Percentiles rank a stretch among this genome's conserved stretches.
phyloP scores from a whole-genome alignment of 2,797 vertebrate genomes.

The Gymnodraco acuticeps region DNA sequence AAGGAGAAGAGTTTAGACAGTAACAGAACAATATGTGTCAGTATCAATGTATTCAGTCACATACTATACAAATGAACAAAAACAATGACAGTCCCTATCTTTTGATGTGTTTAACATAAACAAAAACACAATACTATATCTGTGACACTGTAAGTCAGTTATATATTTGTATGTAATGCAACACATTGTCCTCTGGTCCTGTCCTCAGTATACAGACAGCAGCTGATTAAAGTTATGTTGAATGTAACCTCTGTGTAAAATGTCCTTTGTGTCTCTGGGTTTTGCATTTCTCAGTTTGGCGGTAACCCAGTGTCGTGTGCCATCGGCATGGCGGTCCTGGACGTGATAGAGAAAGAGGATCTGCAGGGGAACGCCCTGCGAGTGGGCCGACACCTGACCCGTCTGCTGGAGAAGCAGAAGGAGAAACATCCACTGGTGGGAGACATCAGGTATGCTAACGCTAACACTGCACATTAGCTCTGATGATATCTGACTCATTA shows the following conservation, averaged over 20 bases:
- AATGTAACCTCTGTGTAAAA: constrained; percentile 10
- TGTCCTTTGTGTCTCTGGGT: constrained; percentile 27
- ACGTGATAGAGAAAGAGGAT: constrained; percentile 93
- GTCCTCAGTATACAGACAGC: not conserved
- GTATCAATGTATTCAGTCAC: constrained; percentile 1
- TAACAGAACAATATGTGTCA: not conserved
- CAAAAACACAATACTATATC: not conserved
- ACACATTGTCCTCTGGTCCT: not conserved
- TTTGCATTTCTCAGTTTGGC: constrained; percentile 88
- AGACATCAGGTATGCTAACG: constrained; percentile 89
- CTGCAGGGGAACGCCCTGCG: constrained; percentile 90
- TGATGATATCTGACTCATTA: not conserved
- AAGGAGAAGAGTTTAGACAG: not conserved
- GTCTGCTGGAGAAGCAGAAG: constrained; percentile 88
- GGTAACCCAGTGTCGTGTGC: constrained; percentile 98
- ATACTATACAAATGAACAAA: not conserved
- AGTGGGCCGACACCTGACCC: constrained; percentile 90
- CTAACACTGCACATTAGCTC: not conserved
- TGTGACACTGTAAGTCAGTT: not conserved
- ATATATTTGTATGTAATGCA: not conserved
- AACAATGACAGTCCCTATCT: too few species aligned
- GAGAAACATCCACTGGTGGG: constrained; percentile 92
- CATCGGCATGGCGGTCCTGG: constrained; percentile 93
- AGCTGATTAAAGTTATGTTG: not conserved
- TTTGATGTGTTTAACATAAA: not conserved